Evolutionary conservation across 2,797 vertebrate genomes (phyloP).

Genomic region (Anguilla obscura): DNA sequence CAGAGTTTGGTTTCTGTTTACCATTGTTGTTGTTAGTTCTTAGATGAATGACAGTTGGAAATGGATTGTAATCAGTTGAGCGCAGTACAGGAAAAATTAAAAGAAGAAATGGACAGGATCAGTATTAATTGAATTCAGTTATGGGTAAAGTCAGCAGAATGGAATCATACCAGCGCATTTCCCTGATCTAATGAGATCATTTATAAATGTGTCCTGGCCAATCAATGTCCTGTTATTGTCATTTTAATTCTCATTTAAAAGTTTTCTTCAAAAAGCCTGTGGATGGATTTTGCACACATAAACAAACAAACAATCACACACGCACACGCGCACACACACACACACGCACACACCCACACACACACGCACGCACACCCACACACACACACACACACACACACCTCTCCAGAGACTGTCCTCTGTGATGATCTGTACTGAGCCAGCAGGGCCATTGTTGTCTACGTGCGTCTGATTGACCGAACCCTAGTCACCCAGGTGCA

Average conservation of each 20-base stretch:
- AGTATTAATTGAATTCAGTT: neutral
- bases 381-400: neutral
- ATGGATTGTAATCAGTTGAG: neutral
- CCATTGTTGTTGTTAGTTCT: neutral
- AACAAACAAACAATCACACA: neutral
- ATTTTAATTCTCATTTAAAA: neutral
- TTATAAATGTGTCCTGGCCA: neutral
- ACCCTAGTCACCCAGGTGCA: slow-evolving; percentile 16
- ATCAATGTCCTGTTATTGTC: neutral
- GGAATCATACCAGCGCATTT: neutral
- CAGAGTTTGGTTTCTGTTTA: neutral
- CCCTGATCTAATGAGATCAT: neutral
- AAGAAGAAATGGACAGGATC: neutral
- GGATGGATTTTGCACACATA: neutral
- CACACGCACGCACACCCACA: neutral
- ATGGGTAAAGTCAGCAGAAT: neutral
- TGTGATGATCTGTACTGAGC: slow-evolving; percentile 3
- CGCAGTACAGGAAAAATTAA: neutral
- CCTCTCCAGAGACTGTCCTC: neutral
- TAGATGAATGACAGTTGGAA: neutral
- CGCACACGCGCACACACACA: neutral
- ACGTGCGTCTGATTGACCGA: neutral
- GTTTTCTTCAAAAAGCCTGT: neutral
- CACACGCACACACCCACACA: neutral
- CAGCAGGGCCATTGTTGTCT: neutral